These are phyloP conservation scores for Notodonta ziczac DNA, from an alignment of 2,888 invertebrate genomes.

Conservation along the genomic window DNA sequence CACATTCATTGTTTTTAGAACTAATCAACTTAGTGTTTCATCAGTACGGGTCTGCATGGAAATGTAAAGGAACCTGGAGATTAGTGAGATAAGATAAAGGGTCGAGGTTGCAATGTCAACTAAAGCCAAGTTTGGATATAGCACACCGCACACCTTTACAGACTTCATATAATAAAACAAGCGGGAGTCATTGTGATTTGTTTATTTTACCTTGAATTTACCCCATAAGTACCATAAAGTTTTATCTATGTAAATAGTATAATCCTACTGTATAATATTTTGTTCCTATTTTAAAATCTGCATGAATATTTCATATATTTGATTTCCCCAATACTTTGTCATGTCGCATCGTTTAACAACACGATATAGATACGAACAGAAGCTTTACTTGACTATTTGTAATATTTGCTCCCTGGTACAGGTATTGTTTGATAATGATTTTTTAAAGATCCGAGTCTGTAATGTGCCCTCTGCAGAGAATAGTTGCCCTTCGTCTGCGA, in stretches of 20 bases:
- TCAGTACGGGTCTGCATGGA: not conserved
- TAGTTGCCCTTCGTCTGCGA: too few relatives aligned
- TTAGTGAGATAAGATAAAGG: too few relatives aligned
- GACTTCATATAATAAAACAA: not conserved
- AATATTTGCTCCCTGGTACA: too few relatives aligned
- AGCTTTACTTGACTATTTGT: not conserved
- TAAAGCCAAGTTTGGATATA: not conserved
- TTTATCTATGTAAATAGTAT: not conserved
- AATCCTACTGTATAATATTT: not conserved
- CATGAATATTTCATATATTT: not conserved
- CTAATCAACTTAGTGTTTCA: slow-evolving; percentile 3
- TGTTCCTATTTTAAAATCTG: not conserved
- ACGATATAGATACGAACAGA: slow-evolving; percentile 2
- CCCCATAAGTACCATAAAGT: not conserved
- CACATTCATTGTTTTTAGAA: not conserved
- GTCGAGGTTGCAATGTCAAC: not conserved
- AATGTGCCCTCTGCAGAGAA: too few relatives aligned
- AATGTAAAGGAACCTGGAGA: too few relatives aligned
- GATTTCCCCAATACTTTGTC: not conserved
- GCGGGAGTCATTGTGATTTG: not conserved
- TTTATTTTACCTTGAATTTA: not conserved
- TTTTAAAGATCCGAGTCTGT: too few relatives aligned
- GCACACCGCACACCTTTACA: not conserved
- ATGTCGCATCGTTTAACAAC: not conserved
- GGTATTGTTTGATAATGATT: too few relatives aligned